phyloP scores from a whole-genome alignment of 2,888 invertebrate species.

The Desoria tigrina region DNA sequence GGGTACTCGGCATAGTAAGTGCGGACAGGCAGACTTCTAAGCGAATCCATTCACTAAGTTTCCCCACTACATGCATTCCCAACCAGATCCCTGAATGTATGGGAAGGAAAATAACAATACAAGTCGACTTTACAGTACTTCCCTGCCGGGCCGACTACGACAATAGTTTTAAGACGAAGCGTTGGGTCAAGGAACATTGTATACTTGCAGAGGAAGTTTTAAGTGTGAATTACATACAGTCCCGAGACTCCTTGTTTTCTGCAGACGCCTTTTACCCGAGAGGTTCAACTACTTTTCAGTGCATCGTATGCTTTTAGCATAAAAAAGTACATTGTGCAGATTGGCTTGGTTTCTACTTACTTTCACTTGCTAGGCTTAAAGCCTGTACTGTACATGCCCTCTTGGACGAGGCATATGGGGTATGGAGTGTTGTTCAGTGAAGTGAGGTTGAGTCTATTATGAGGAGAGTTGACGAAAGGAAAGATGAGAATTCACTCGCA shows the following conservation, averaged over 20 bases:
- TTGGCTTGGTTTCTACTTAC: neutral
- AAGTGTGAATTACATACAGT: too few relatives aligned
- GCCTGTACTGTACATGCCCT: neutral
- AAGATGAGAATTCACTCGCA: constrained; percentile 44
- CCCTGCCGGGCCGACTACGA: too few relatives aligned
- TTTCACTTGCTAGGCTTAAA: neutral
- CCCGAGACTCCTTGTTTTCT: too few relatives aligned
- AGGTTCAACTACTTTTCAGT: neutral
- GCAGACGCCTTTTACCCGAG: too few relatives aligned
- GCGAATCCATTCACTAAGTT: too few relatives aligned
- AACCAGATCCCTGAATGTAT: neutral
- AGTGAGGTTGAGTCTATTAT: constrained; percentile 29
- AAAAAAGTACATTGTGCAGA: too few relatives aligned
- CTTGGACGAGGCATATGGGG: neutral
- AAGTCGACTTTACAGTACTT: neutral
- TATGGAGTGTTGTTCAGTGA: neutral
- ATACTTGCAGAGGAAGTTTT: too few relatives aligned
- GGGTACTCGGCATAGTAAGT: too few relatives aligned
- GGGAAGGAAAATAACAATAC: neutral
- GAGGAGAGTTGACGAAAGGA: constrained; percentile 37
- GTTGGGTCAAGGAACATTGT: too few relatives aligned
- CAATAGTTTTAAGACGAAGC: too few relatives aligned
- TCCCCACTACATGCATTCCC: too few relatives aligned
- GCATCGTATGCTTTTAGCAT: neutral
- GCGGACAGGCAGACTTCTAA: too few relatives aligned